Percentiles rank a stretch among this genome's conserved stretches.
These are phyloP conservation scores for Geopemphigus sp. DNA, from an alignment of 1,140 invertebrate species.

Conservation along the genomic window DNA sequence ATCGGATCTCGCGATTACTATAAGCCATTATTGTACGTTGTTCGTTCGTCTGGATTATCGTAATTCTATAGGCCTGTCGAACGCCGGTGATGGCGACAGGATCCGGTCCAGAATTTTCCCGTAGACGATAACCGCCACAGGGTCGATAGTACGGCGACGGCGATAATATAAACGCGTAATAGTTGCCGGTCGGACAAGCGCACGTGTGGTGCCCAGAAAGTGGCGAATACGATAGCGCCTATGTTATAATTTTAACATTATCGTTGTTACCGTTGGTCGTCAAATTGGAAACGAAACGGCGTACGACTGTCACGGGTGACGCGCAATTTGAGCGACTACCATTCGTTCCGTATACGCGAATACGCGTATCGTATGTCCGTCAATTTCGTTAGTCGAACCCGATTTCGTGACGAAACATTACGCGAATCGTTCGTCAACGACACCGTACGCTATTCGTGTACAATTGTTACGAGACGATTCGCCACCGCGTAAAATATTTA, in stretches of 20 bases:
- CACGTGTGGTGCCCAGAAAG: too few relatives aligned
- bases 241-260: not conserved
- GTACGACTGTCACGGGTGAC: not conserved
- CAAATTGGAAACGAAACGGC: conserved; percentile 1
- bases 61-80: conserved; percentile 45
- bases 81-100: not conserved
- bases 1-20: conserved; percentile 35
- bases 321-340: too few relatives aligned
- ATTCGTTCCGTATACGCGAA: too few relatives aligned
- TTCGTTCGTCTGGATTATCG: conserved; percentile 49
- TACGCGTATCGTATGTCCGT: too few relatives aligned
- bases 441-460: too few relatives aligned
- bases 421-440: too few relatives aligned
- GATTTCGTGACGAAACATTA: too few relatives aligned
- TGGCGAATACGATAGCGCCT: too few relatives aligned
- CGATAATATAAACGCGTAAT: not conserved
- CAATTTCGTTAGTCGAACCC: too few relatives aligned
- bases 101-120: conserved; percentile 46
- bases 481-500: too few relatives aligned
- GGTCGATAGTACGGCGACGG: not conserved
- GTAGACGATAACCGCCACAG: not conserved
- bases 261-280: not conserved
- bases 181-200: too few relatives aligned
- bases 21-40: conserved; percentile 32
- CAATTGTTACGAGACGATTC: too few relatives aligned